Percentiles rank a stretch among this genome's conserved stretches.
These are phyloP conservation scores for Lamellibrachia satsuma DNA, from an alignment of 2,888 invertebrate species.

Conservation along the genomic window DNA sequence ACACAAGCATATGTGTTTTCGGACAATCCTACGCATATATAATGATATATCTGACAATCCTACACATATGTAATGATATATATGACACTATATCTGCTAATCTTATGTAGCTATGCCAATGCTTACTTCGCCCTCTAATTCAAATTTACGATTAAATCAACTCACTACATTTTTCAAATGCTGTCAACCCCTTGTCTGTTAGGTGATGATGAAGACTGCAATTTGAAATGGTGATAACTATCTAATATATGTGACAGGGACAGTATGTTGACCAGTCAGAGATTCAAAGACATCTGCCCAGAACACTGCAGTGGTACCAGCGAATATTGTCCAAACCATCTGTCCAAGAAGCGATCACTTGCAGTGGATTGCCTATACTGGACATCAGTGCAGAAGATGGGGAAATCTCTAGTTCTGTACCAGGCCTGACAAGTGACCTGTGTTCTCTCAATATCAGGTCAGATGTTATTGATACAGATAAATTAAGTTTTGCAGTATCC, in stretches of 20 bases:
- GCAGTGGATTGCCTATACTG: background rate
- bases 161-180: background rate
- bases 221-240: background rate
- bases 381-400: background rate
- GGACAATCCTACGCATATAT: no score
- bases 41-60: no score
- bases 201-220: background rate
- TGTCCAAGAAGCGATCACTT: background rate
- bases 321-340: background rate
- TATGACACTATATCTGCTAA: no score
- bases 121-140: no score
- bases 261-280: background rate
- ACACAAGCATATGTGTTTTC: no score
- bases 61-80: no score
- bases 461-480: background rate
- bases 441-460: slow-evolving; percentile 26
- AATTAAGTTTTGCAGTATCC: background rate
- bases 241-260: background rate
- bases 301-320: slow-evolving; percentile 21
- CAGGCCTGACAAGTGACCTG: background rate
- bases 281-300: slow-evolving; percentile 7
- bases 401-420: background rate
- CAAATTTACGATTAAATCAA: no score
- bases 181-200: background rate
- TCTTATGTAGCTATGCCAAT: no score